Percentiles rank a stretch among this genome's conserved stretches.
These are phyloP conservation scores for Acronicta leporina DNA, from an alignment of 2,888 invertebrate genomes.

Conservation along the genomic window DNA sequence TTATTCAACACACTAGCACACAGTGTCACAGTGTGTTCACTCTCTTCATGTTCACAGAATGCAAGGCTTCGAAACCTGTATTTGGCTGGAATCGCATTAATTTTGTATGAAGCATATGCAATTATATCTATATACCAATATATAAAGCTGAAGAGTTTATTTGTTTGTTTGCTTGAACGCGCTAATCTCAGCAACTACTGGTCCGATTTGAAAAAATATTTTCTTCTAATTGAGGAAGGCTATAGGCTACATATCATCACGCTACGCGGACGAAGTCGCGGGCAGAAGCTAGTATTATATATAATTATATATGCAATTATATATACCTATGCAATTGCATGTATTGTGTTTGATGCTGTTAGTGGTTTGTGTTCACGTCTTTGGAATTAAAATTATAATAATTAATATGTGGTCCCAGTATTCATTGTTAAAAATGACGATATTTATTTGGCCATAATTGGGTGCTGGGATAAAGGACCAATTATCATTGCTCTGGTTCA, in stretches of 20 bases:
- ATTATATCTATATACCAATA: too few relatives aligned
- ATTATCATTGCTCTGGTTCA: neutral
- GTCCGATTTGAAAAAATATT: too few relatives aligned
- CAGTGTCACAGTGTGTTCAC: constrained; percentile 26
- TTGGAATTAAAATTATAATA: constrained; percentile 34
- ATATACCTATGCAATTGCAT: constrained; percentile 38
- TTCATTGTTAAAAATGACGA: constrained; percentile 33
- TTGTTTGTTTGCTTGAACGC: too few relatives aligned
- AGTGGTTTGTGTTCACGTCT: constrained; percentile 47
- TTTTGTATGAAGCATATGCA: constrained; percentile 39
- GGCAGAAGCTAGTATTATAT: too few relatives aligned
- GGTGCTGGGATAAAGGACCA: constrained; percentile 13
- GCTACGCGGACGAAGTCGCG: too few relatives aligned
- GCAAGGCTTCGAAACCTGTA: constrained; percentile 40
- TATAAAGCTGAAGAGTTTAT: too few relatives aligned
- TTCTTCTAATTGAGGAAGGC: too few relatives aligned
- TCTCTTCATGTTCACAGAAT: constrained; percentile 31
- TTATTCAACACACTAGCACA: constrained; percentile 31
- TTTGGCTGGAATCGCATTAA: constrained; percentile 52
- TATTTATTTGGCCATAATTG: constrained; percentile 22
- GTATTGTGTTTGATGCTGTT: constrained; percentile 48
- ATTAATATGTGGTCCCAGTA: constrained; percentile 20
- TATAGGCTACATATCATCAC: too few relatives aligned
- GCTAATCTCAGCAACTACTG: too few relatives aligned
- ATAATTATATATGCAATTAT: too few relatives aligned